Conservation (phyloP, 2,888 invertebrate genomes). For the Pardosa pseudoannulata region DNA sequence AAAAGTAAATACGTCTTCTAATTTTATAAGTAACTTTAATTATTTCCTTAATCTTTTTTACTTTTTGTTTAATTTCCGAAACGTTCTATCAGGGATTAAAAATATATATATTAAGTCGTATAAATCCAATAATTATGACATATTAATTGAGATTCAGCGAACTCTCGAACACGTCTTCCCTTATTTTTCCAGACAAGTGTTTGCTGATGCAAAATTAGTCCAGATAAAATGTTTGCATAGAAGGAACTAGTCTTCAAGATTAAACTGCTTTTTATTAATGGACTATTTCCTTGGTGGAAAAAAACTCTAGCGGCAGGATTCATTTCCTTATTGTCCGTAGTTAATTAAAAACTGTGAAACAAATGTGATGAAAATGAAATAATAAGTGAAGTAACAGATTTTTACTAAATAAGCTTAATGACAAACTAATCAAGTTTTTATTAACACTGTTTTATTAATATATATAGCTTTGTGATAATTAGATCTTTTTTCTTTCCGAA, state of each 20-base stretch:
- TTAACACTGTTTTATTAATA: not conserved
- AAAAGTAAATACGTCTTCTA: too few relatives aligned
- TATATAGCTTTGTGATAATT: too few relatives aligned
- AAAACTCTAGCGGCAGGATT: conserved; percentile 5
- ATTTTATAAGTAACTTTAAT: too few relatives aligned
- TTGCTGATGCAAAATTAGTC: conserved; percentile 50
- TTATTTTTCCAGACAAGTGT: conserved; percentile 36
- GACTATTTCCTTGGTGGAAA: conserved; percentile 21
- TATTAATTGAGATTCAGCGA: conserved; percentile 50
- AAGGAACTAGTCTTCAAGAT: conserved; percentile 25
- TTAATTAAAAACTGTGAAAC: conserved; percentile 23
- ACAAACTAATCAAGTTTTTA: not conserved
- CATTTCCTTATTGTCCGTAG: not conserved
- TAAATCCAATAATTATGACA: conserved; percentile 54
- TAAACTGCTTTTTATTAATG: conserved; percentile 30
- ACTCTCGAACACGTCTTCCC: conserved; percentile 44
- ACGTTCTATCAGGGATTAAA: too few relatives aligned
- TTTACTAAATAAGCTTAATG: conserved; percentile 3
- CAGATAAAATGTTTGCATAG: conserved; percentile 58
- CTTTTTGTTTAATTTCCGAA: too few relatives aligned
- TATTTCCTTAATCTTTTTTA: too few relatives aligned
- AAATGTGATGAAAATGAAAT: not conserved
- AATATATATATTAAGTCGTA: too few relatives aligned
- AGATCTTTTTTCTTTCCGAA: too few relatives aligned
- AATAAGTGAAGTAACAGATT: not conserved